Evolutionary conservation across 1,140 invertebrate genomes (phyloP).

Genomic region (Asobara japonica): DNA sequence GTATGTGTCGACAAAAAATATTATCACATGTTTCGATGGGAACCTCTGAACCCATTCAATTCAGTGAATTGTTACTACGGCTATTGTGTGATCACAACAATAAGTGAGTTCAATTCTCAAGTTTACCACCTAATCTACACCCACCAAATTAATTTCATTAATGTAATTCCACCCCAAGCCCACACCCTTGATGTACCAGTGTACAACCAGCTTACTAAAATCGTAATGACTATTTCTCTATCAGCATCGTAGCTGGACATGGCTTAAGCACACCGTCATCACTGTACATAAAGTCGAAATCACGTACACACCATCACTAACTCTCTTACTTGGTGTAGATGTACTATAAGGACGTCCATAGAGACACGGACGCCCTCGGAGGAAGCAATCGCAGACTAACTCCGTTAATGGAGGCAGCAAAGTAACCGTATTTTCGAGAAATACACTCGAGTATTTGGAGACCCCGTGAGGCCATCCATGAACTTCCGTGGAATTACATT

Average conservation of each 20-base stretch:
- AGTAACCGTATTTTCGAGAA: not conserved
- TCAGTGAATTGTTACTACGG: no score
- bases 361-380: not conserved
- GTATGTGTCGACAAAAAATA: no score
- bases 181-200: not conserved
- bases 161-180: not conserved
- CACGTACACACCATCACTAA: not conserved
- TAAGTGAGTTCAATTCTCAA: no score
- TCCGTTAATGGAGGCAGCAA: conserved; percentile 18
- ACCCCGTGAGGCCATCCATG: not conserved
- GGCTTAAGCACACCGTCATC: not conserved
- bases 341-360: not conserved
- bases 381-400: conserved; percentile 15
- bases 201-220: not conserved
- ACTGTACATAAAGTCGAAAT: not conserved
- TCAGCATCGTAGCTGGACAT: not conserved
- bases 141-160: not conserved
- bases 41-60: no score
- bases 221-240: not conserved
- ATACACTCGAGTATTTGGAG: not conserved
- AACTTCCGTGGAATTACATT: not conserved
- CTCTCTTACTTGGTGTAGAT: not conserved
- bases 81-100: no score
- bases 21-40: no score
- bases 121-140: not conserved